Evolutionary conservation across 2,888 invertebrate genomes (phyloP).

Genomic region (Drosophila maculinotata): DNA sequence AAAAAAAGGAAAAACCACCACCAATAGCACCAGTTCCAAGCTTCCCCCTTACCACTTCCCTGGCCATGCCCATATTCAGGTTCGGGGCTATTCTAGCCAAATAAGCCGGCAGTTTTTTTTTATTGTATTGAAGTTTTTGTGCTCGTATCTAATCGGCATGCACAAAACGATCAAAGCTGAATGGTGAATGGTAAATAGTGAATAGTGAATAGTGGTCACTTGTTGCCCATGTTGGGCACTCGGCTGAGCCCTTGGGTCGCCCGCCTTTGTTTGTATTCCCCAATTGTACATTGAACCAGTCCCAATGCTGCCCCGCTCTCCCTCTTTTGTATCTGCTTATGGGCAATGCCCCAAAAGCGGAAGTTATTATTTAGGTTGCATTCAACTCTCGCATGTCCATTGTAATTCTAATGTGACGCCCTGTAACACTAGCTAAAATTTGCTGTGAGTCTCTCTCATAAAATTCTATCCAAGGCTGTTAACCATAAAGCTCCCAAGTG

Average conservation of each 20-base stretch:
- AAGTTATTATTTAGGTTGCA: constrained; percentile 69
- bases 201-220: constrained; percentile 39
- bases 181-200: constrained; percentile 22
- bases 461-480: constrained; percentile 52
- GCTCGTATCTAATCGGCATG: constrained; percentile 33
- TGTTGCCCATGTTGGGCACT: constrained; percentile 54
- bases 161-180: constrained; percentile 44
- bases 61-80: not conserved
- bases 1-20: constrained; percentile 19
- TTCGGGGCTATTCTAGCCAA: constrained; percentile 54
- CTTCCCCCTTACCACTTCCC: constrained; percentile 4
- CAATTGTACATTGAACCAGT: constrained; percentile 39
- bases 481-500: constrained; percentile 32
- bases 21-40: constrained; percentile 12
- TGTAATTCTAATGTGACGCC: constrained; percentile 68
- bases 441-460: constrained; percentile 35
- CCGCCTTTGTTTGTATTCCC: constrained; percentile 28
- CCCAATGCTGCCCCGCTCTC: constrained; percentile 20
- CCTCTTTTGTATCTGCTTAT: constrained; percentile 30
- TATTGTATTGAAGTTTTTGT: constrained; percentile 37
- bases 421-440: constrained; percentile 24
- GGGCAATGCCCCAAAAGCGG: constrained; percentile 56
- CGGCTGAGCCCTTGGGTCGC: constrained; percentile 39
- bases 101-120: constrained; percentile 45
- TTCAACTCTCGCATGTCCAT: constrained; percentile 56